Conservation (phyloP, 2,797 vertebrate genomes). For the Manis javanica region DNA sequence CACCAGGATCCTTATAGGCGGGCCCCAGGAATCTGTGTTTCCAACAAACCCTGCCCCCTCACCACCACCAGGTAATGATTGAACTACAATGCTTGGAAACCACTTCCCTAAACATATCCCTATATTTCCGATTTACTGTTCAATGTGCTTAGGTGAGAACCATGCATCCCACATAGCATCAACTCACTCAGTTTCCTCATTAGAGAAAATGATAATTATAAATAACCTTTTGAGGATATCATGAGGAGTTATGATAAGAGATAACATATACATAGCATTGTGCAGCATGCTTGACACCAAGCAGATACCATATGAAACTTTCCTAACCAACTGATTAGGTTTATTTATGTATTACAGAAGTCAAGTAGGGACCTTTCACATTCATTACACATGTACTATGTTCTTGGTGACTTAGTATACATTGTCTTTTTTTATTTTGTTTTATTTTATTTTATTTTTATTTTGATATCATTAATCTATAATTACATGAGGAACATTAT, state of each 20-base stretch:
- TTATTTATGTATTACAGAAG: slow-evolving; percentile 21
- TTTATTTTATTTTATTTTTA: too few species aligned
- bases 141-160: not conserved
- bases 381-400: not conserved
- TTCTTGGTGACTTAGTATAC: not conserved
- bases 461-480: too few species aligned
- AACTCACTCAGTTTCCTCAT: slow-evolving; percentile 21
- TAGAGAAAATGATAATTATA: not conserved
- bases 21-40: not conserved
- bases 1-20: not conserved
- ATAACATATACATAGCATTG: not conserved
- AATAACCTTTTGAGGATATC: slow-evolving; percentile 5
- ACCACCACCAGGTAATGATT: not conserved
- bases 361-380: not conserved
- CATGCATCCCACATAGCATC: not conserved
- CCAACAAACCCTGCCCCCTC: not conserved
- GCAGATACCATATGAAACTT: not conserved
- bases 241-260: not conserved
- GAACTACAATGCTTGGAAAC: slow-evolving; percentile 12
- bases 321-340: not conserved
- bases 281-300: not conserved
- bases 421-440: not conserved
- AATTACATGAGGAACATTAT: too few species aligned
- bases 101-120: not conserved
- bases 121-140: not conserved